Conservation (phyloP, 53 echinoderm and acorn worm species). For the Crossaster papposus region DNA sequence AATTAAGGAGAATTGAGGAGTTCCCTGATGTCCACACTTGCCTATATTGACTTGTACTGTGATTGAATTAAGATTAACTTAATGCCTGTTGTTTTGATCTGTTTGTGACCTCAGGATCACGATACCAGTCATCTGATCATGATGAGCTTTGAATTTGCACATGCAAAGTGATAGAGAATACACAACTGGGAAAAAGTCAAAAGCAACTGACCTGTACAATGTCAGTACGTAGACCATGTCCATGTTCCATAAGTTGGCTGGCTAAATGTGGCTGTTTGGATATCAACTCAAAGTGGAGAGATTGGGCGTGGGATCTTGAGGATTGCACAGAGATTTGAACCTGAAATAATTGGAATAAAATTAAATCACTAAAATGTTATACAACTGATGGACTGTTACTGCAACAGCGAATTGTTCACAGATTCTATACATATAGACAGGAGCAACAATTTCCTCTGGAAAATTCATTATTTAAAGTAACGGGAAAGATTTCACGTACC, state of each 20-base stretch:
- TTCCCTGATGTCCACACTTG: too few species aligned
- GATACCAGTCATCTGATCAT: not conserved
- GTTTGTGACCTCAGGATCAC: not conserved
- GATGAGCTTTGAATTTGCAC: constrained; percentile 20
- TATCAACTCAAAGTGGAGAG: constrained; percentile 66
- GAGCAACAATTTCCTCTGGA: too few species aligned
- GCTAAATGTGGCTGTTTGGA: constrained; percentile 59
- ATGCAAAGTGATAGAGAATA: not conserved
- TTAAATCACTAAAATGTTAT: not conserved
- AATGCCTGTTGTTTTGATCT: too few species aligned
- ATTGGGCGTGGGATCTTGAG: constrained; percentile 72
- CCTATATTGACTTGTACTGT: too few species aligned
- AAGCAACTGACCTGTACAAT: constrained; percentile 71
- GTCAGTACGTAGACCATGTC: constrained; percentile 67
- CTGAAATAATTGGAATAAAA: constrained; percentile 23
- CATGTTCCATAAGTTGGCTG: constrained; percentile 10
- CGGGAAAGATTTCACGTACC: constrained; percentile 56
- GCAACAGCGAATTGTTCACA: too few species aligned
- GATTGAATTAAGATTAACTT: too few species aligned
- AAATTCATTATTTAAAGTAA: too few species aligned
- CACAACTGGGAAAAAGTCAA: not conserved
- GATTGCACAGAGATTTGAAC: constrained; percentile 77
- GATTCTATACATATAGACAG: too few species aligned
- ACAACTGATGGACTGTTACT: too few species aligned
- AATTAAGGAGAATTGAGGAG: too few species aligned